Evolutionary conservation across 2,113 vertebrate genomes (phyloP).

Genomic region (Cygnus buccinator): DNA sequence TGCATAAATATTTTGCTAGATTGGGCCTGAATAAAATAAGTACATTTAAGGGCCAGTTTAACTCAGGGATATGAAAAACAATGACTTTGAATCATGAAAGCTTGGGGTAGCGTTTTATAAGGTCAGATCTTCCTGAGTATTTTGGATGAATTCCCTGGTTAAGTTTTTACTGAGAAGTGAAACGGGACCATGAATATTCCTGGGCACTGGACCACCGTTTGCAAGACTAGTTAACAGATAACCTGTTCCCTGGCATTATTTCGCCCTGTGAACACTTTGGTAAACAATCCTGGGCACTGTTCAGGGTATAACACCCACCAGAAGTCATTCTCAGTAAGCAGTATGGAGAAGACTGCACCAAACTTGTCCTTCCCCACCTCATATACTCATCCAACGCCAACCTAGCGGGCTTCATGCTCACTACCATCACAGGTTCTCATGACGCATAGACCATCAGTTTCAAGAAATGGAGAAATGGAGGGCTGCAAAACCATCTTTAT

Average conservation of each 20-base stretch:
- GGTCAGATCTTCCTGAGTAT: neutral
- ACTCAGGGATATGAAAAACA: neutral
- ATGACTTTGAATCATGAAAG: neutral
- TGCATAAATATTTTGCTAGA: neutral
- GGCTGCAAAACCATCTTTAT: neutral
- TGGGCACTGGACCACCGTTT: neutral
- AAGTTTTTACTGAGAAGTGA: neutral
- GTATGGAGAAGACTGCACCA: neutral
- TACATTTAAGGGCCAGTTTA: neutral
- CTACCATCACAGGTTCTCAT: neutral
- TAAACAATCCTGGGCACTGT: neutral
- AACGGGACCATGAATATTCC: neutral
- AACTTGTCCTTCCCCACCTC: rapidly evolving
- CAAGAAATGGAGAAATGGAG: neutral
- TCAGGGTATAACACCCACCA: neutral
- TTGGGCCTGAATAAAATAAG: neutral
- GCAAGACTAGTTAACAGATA: neutral
- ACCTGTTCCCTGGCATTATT: neutral
- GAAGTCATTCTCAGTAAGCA: neutral
- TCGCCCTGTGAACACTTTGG: neutral
- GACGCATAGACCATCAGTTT: neutral
- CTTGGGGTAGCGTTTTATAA: neutral
- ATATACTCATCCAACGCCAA: neutral
- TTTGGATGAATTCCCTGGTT: neutral
- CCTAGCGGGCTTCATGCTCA: neutral